Percentiles rank a stretch among this genome's conserved stretches.
Evolutionary conservation across 2,888 invertebrate species (phyloP).

Genomic region (Xestia c-nigrum): DNA sequence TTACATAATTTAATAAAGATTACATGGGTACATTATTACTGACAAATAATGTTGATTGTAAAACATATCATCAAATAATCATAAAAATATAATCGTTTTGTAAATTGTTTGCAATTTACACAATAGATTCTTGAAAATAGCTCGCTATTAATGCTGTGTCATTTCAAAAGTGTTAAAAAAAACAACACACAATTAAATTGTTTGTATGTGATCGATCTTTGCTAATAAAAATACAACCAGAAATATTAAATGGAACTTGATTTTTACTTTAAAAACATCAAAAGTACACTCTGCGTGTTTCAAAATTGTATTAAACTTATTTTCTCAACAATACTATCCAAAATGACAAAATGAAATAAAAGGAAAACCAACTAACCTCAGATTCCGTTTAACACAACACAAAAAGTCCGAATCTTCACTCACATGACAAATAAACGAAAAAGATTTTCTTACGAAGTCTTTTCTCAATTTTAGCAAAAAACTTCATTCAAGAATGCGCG

Average conservation of each 20-base stretch:
- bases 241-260: not conserved
- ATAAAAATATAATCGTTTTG: slow-evolving; percentile 47
- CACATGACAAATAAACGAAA: slow-evolving; percentile 47
- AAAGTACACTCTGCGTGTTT: rapidly evolving
- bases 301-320: not conserved
- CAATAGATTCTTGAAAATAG: slow-evolving; percentile 7
- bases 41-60: slow-evolving; percentile 34
- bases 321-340: not conserved
- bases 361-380: slow-evolving; percentile 56
- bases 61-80: slow-evolving; percentile 19
- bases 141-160: not conserved
- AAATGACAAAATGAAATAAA: slow-evolving; percentile 12
- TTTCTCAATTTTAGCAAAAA: slow-evolving; percentile 47
- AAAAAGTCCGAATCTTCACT: slow-evolving; percentile 61
- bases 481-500: slow-evolving; percentile 63
- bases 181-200: not conserved
- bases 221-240: no score
- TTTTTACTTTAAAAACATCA: not conserved
- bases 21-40: slow-evolving; percentile 11
- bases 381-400: slow-evolving; percentile 60
- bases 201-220: not conserved
- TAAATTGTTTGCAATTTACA: slow-evolving; percentile 13
- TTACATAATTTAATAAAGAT: slow-evolving; percentile 18
- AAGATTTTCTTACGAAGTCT: slow-evolving; percentile 46
- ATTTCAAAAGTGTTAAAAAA: not conserved